Percentiles rank a stretch among this genome's conserved stretches.
Evolutionary conservation across 2,113 vertebrate genomes (phyloP).

Genomic region (Lichenostomus cassidix): DNA sequence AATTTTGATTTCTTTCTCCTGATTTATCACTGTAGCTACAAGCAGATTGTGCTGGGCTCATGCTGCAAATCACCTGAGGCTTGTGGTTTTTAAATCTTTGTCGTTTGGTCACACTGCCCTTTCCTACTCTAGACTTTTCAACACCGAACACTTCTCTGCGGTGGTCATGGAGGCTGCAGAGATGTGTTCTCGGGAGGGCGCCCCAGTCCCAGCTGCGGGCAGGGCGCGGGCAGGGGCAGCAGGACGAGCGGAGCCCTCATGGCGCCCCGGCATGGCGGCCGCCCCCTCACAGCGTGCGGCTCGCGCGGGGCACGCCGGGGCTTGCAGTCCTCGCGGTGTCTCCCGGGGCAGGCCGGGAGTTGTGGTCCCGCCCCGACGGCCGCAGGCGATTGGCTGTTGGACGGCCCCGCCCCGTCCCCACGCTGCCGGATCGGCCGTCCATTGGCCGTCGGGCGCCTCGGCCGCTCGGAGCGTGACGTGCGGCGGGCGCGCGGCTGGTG

Average conservation of each 20-base stretch:
- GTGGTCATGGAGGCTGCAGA: fast-evolving
- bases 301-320: not conserved
- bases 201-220: fast-evolving
- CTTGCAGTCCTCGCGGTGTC: fast-evolving
- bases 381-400: not conserved
- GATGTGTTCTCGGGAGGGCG: fast-evolving
- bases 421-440: not conserved
- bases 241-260: not conserved
- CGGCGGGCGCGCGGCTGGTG: not conserved
- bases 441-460: not conserved
- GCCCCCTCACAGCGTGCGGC: not conserved
- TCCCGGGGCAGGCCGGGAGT: not conserved
- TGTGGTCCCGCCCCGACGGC: fast-evolving
- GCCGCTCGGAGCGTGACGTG: not conserved
- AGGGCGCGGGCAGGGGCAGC: fast-evolving
- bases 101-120: fast-evolving
- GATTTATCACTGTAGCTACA: not conserved
- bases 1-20: not conserved
- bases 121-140: not conserved
- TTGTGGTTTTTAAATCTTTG: not conserved
- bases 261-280: not conserved
- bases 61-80: fast-evolving
- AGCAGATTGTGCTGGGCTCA: fast-evolving
- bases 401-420: fast-evolving
- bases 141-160: fast-evolving